phyloP scores from a whole-genome alignment of 2,888 invertebrate genomes.

The Itoplectis maculator region DNA sequence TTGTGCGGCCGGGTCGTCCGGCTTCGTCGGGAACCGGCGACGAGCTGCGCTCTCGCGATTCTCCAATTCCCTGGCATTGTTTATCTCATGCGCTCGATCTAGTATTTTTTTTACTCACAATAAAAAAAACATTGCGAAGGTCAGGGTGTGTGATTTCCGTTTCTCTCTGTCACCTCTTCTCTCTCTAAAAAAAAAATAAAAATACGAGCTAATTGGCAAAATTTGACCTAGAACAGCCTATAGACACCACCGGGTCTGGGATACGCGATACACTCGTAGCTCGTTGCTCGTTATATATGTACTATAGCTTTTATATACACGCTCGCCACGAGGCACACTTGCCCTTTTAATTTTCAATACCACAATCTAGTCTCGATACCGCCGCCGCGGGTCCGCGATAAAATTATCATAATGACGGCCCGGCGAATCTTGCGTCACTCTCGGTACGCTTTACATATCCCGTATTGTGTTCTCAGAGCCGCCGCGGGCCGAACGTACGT shows the following conservation, averaged over 20 bases:
- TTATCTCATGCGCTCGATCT: background rate
- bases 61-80: conserved; percentile 18
- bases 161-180: too few species aligned
- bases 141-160: too few species aligned
- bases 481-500: too few species aligned
- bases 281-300: too few species aligned
- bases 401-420: conserved; percentile 60
- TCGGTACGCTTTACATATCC: conserved; percentile 60
- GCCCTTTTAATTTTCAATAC: conserved; percentile 19
- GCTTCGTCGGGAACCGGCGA: background rate
- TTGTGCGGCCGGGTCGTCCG: background rate
- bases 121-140: too few species aligned
- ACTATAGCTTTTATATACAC: too few species aligned
- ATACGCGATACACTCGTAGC: too few species aligned
- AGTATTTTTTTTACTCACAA: background rate
- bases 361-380: background rate
- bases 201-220: too few species aligned
- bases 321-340: background rate
- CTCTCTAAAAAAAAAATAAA: too few species aligned
- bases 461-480: conserved; percentile 66
- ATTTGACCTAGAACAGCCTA: background rate
- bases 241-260: too few species aligned
- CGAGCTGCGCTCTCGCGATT: conserved; percentile 30
- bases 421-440: conserved; percentile 56
- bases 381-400: background rate